A percentile compares a stretch with the other conserved stretches of the same genome.
These are phyloP conservation scores for Notolepis coatsorum DNA, from an alignment of 2,797 vertebrate genomes.

Conservation along the genomic window DNA sequence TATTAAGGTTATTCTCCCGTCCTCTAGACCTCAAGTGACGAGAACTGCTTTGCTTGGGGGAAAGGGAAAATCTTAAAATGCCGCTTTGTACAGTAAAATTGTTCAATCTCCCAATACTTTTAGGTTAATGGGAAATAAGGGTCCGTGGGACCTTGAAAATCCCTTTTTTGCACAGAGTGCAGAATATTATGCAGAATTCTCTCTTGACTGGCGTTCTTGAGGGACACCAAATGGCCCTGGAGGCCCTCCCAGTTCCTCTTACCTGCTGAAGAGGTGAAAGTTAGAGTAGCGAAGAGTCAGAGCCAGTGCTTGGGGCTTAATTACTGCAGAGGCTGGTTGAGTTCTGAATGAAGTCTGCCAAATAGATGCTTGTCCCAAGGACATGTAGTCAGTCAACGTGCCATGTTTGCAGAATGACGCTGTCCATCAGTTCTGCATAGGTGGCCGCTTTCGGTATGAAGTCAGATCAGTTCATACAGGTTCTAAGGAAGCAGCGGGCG, in stretches of 20 bases:
- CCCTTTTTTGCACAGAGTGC: constrained; percentile 60
- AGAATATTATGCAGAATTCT: constrained; percentile 59
- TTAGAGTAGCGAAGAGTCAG: constrained; percentile 64
- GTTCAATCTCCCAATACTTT: constrained; percentile 43
- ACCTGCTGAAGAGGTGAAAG: constrained; percentile 62
- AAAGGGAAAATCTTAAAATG: constrained; percentile 28
- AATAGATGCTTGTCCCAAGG: constrained; percentile 53
- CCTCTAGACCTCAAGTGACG: not conserved
- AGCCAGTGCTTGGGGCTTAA: constrained; percentile 65
- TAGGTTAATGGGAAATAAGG: constrained; percentile 33
- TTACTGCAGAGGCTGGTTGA: constrained; percentile 48
- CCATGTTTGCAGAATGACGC: constrained; percentile 41
- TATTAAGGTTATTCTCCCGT: constrained; percentile 1
- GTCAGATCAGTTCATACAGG: no score
- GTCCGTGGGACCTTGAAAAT: constrained; percentile 54
- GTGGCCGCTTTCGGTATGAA: no score
- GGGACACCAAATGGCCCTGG: constrained; percentile 28
- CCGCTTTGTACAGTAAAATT: constrained; percentile 23
- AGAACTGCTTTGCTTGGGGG: constrained; percentile 49
- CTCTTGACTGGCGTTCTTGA: constrained; percentile 27
- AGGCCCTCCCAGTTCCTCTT: constrained; percentile 52
- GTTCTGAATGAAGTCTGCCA: constrained; percentile 46
- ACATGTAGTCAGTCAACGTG: constrained; percentile 46
- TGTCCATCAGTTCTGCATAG: constrained; percentile 38
- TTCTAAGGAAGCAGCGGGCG: no score